These are phyloP conservation scores for Elgaria multicarinata DNA, from an alignment of 2,113 vertebrate genomes.

Conservation along the genomic window DNA sequence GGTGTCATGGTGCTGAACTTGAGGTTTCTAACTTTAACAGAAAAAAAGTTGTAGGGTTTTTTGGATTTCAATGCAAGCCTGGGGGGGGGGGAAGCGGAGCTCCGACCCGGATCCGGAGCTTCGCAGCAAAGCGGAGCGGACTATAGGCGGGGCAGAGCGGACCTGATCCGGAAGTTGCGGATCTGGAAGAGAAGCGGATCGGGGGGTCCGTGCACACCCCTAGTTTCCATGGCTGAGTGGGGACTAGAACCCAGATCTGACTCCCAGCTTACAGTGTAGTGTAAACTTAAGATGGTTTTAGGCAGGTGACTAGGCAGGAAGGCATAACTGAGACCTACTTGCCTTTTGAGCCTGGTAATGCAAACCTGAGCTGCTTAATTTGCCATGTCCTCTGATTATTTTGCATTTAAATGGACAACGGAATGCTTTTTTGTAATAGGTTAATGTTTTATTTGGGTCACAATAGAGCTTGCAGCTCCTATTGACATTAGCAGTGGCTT, in stretches of 20 bases:
- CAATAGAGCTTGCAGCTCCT: constrained; percentile 10
- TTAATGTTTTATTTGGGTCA: constrained; percentile 5
- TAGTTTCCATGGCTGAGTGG: too few relatives aligned
- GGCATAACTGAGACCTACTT: not conserved
- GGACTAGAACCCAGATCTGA: not conserved
- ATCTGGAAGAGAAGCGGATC: too few relatives aligned
- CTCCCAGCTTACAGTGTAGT: not conserved
- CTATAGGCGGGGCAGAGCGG: too few relatives aligned
- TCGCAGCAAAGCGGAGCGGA: too few relatives aligned
- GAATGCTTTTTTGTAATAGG: not conserved
- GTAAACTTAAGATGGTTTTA: not conserved
- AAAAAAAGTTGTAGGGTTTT: too few relatives aligned
- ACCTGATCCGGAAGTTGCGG: too few relatives aligned
- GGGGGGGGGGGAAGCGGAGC: too few relatives aligned
- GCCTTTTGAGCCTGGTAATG: not conserved
- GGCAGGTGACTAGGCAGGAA: not conserved
- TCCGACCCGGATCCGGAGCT: too few relatives aligned
- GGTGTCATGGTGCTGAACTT: too few relatives aligned
- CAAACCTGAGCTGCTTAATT: not conserved
- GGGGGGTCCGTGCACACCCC: too few relatives aligned
- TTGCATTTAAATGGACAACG: not conserved
- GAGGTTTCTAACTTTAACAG: too few relatives aligned
- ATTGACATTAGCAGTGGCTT: constrained; percentile 5
- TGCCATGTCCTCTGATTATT: not conserved
- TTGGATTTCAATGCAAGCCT: too few relatives aligned